phyloP scores from a whole-genome alignment of 2,113 vertebrate species.

The Gadus macrocephalus region DNA sequence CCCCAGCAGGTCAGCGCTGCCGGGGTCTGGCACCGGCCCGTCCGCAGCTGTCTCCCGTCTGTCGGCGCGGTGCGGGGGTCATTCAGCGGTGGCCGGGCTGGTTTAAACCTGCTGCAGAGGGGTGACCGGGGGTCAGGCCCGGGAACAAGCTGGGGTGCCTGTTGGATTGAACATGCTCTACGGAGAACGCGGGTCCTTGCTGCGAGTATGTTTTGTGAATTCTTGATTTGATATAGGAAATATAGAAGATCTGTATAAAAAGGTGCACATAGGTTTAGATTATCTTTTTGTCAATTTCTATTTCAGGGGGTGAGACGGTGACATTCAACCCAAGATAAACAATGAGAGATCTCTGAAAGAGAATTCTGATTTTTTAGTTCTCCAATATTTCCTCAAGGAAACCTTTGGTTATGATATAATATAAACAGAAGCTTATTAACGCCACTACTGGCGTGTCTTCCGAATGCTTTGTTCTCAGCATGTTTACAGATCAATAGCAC shows the following conservation, averaged over 20 bases:
- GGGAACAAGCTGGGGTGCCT: slow-evolving; percentile 41
- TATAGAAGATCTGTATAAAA: too few species aligned
- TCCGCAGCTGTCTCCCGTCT: slow-evolving; percentile 68
- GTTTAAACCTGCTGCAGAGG: slow-evolving; percentile 52
- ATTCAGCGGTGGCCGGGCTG: slow-evolving; percentile 51
- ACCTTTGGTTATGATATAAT: not conserved
- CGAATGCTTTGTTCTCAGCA: not conserved
- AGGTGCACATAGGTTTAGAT: too few species aligned
- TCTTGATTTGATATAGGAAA: too few species aligned
- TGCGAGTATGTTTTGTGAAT: too few species aligned
- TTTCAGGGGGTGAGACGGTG: too few species aligned
- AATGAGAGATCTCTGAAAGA: too few species aligned
- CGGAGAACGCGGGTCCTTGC: too few species aligned
- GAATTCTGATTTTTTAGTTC: too few species aligned
- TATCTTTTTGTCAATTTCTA: too few species aligned
- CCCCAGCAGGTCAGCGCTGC: slow-evolving; percentile 51
- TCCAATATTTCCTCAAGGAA: too few species aligned
- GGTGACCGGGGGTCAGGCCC: slow-evolving; percentile 37
- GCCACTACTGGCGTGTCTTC: not conserved
- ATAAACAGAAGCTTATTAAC: slow-evolving; percentile 1
- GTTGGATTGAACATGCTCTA: too few species aligned
- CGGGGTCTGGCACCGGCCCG: slow-evolving; percentile 67
- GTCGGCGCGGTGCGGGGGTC: slow-evolving; percentile 46
- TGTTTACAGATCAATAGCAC: slow-evolving; percentile 13
- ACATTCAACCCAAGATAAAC: too few species aligned